Percentiles rank a stretch among this genome's conserved stretches.
phyloP scores from a whole-genome alignment of 2,113 vertebrate species.

The Heterotilapia buettikoferi region DNA sequence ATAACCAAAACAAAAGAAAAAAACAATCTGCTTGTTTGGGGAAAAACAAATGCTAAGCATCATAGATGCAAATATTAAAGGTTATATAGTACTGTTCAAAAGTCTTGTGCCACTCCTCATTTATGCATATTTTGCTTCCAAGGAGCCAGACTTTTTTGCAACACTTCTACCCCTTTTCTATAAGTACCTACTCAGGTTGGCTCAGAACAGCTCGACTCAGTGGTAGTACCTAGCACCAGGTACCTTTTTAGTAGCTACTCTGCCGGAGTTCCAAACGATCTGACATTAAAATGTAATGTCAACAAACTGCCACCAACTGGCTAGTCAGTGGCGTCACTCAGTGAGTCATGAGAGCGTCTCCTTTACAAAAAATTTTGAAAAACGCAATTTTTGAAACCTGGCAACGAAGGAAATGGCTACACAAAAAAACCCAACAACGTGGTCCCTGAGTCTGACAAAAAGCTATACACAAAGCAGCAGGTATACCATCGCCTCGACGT shows the following conservation, averaged over 20 bases:
- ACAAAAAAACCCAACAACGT: not conserved
- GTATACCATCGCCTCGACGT: not conserved
- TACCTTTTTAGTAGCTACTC: not conserved
- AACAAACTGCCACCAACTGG: not conserved
- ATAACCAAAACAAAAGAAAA: not conserved
- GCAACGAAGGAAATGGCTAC: not conserved
- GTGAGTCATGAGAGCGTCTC: not conserved
- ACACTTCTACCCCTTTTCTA: not conserved
- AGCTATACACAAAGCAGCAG: not conserved
- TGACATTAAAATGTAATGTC: not conserved
- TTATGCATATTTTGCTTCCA: not conserved
- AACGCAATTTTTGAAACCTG: not conserved
- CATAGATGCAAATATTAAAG: not conserved
- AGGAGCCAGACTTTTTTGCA: not conserved
- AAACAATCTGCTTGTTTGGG: too few relatives aligned
- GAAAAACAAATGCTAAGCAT: too few relatives aligned
- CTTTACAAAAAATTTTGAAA: not conserved
- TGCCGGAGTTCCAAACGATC: not conserved
- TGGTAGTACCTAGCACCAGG: not conserved
- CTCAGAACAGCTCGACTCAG: not conserved
- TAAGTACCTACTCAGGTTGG: not conserved
- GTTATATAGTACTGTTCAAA: not conserved
- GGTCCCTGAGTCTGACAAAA: not conserved
- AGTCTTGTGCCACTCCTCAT: not conserved
- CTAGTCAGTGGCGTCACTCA: not conserved